phyloP scores from a whole-genome alignment of 2,797 vertebrate genomes.

The Meda fulgida region DNA sequence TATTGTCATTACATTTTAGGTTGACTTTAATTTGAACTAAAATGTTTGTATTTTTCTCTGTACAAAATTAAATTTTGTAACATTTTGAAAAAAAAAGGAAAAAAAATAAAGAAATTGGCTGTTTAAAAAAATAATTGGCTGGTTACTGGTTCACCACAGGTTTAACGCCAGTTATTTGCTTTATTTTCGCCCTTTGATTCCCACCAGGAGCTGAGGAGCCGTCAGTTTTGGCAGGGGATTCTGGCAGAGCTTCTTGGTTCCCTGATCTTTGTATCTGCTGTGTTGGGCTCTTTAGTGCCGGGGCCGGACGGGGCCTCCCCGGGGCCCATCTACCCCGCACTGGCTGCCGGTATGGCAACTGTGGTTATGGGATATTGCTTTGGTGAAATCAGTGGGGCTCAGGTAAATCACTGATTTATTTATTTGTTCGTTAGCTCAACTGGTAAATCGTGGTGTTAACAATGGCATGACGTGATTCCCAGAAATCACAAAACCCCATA shows the following conservation, averaged over 20 bases:
- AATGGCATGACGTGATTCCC: not conserved
- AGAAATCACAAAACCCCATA: not conserved
- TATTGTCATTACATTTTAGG: not conserved
- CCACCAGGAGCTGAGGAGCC: conserved; percentile 77
- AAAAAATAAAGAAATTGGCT: not conserved
- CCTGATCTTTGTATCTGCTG: conserved; percentile 80
- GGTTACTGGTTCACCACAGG: too few species aligned
- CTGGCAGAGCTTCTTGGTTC: conserved; percentile 80
- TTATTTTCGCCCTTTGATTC: conserved; percentile 21
- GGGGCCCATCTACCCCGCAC: conserved; percentile 79
- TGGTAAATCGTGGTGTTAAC: not conserved
- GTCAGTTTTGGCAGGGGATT: conserved; percentile 80
- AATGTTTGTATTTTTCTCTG: too few species aligned
- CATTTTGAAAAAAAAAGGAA: not conserved
- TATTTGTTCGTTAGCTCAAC: not conserved
- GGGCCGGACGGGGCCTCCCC: conserved; percentile 63
- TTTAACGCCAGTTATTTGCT: not conserved
- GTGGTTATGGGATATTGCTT: conserved; percentile 79
- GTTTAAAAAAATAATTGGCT: too few species aligned
- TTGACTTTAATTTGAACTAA: not conserved
- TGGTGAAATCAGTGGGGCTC: conserved; percentile 81
- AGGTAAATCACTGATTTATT: conserved; percentile 71
- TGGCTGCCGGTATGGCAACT: conserved; percentile 80
- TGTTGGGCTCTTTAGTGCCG: conserved; percentile 81
- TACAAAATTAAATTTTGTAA: not conserved